Evolutionary conservation across 2,888 invertebrate genomes (phyloP), one percentile per base, ranked within the genome.

Genomic region (Agriotes lineatus): DNA sequence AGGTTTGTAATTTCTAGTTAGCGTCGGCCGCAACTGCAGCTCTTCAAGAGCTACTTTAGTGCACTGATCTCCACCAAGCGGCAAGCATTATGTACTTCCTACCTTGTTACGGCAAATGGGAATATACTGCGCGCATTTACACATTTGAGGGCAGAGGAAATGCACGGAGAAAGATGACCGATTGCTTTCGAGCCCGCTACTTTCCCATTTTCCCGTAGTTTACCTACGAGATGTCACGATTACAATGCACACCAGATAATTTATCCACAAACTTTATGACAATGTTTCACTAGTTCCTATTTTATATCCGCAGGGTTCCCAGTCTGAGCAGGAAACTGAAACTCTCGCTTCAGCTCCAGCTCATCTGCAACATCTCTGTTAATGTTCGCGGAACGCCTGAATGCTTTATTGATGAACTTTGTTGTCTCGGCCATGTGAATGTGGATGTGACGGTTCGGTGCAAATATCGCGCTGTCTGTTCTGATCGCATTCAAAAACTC

Each of bases 1-100:
- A 61, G 67, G 42, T 68, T 65, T 58, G 66, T 69, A 69, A 69
- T 67, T 69, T 54, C 69, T 61, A 54, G 67, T 72, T 72, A 72
- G 67, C 58, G 70, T 67, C 67, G 14, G 59, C 20, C 67, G 58
- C 69, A 56, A 61, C 52, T 65, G 67, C 63, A 68, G 63, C 69
- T 59, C 63, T 69, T 67, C 44, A 62, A 33, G 61, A 44, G 44
- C 30, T 57, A 66, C 60, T 54, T 63, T 64, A 64, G 50, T 64
- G 45, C 57, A 45, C 50, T 52, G 61, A 61, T 61, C 50, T 61
- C 18, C 52, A 42, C 20, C 60, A 54, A 67, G 16, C 35, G 33
- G 57, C 45, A 50, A 39, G 42, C 22, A 42, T 33, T 19, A 57
- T 37, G 30, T 65, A 35, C 65, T 19, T 57, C 57, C 35, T 50